A percentile compares a stretch with the other conserved stretches of the same genome.
These are phyloP conservation scores for Sclerurus mexicanus DNA, from an alignment of 2,113 vertebrate species.

Conservation along the genomic window DNA sequence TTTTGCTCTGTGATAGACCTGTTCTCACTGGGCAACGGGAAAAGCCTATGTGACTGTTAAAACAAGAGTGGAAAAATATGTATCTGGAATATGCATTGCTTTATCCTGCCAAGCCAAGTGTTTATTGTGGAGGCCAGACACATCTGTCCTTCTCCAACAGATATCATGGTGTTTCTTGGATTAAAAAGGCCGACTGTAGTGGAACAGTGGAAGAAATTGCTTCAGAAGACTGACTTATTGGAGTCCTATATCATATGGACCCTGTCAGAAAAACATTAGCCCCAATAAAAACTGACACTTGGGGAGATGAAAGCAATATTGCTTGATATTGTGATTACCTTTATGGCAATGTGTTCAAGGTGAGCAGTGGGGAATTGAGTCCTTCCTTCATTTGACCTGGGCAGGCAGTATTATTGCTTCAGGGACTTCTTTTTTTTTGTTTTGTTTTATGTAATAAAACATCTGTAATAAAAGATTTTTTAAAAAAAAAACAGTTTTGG, in stretches of 20 bases:
- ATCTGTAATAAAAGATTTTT: background rate
- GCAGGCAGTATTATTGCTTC: background rate
- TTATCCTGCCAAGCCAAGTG: conserved; percentile 57
- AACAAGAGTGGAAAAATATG: conserved; percentile 63
- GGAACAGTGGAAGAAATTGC: conserved; percentile 57
- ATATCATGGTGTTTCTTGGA: conserved; percentile 64
- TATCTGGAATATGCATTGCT: conserved; percentile 63
- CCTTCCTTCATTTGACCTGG: background rate
- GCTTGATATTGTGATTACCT: background rate
- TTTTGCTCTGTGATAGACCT: conserved; percentile 28
- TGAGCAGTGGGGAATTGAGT: background rate
- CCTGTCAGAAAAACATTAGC: conserved; percentile 28
- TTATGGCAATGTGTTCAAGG: background rate
- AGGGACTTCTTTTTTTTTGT: background rate
- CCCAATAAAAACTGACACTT: background rate
- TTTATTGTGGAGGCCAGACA: conserved; percentile 63
- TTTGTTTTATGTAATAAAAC: conserved; percentile 8
- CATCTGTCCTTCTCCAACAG: conserved; percentile 61
- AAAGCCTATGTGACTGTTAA: conserved; percentile 49
- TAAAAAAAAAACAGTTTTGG: background rate
- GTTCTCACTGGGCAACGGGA: conserved; percentile 28
- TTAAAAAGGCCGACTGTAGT: conserved; percentile 31
- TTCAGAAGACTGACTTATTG: conserved; percentile 41
- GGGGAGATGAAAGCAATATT: background rate
- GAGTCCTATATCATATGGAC: conserved; percentile 1